Evolutionary conservation across 2,797 vertebrate species (phyloP), one percentile per base, ranked within the genome.

Genomic region (Pelodytes ibericus): DNA sequence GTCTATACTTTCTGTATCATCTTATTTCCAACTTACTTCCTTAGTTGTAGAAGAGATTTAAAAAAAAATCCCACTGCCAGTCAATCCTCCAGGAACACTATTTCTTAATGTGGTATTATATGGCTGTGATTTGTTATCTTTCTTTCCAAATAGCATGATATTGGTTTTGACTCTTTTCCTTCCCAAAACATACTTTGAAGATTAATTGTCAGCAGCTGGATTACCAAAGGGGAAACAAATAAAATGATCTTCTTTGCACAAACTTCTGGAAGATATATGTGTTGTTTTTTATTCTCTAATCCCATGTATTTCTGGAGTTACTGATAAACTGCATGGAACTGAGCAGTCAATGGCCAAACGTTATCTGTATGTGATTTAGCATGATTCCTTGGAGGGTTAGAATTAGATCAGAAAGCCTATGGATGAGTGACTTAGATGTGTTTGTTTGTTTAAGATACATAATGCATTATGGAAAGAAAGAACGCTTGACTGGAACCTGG

Each of bases 381-480:
- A 72, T 72, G 72, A 80, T 65, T 51, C 79, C 68, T 78, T 29
- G 15, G 78, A 75, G 75, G 56, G 30, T 58, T 49, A 59, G 69
- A 71, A 79, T 80, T 82, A 78, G 49, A 51, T 60, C 61, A 60
- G 71, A 68, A 41, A 69, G 74, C 67, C 60, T 69, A 80, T 79
- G 79, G 75, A 75, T 66, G 68, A 75, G 30, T 72, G 62, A 65
- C 51, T 80, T 41, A 65, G 75, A 74, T 57, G 69, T 65, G 51
- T 72, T 78, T 79, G 75, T 82, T 75, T 82, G 76, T 80, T 77
- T 80, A 78, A 75, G 62, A 72, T 44, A 74, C 69, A 61, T 67
- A 80, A 61, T 75, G 70, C 81, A 82, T 82, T 77, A 71, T 77
- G 78, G 67, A 73, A 58, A 49, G 47, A 64, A 61, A 72, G 33